Evolutionary conservation across 1,140 invertebrate genomes (phyloP).

Genomic region (Drosophila orena): DNA sequence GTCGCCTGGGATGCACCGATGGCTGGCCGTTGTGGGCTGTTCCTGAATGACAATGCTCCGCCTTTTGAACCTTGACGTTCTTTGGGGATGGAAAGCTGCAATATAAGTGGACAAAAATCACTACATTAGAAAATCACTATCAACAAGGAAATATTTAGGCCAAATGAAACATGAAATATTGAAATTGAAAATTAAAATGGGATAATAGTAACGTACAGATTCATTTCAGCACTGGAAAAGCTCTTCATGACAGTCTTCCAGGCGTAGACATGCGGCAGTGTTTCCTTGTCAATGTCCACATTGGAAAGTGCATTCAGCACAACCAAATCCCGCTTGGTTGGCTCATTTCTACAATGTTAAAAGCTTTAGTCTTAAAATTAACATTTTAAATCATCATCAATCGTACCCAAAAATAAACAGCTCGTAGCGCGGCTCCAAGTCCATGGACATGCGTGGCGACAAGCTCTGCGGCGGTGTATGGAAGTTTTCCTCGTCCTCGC

Average conservation of each 20-base stretch:
- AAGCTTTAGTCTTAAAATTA: no score
- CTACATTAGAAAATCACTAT: neutral
- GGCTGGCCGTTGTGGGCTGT: neutral
- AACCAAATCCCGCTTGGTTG: conserved; percentile 89
- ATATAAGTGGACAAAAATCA: neutral
- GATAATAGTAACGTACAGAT: conserved; percentile 84
- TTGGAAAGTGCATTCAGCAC: conserved; percentile 88
- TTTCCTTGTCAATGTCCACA: conserved; percentile 85
- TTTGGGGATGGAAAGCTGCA: conserved; percentile 60
- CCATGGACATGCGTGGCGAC: conserved; percentile 35
- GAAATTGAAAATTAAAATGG: no score
- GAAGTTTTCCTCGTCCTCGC: conserved; percentile 46
- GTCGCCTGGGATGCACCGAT: conserved; percentile 23
- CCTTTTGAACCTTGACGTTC: conserved; percentile 42
- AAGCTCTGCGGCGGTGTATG: conserved; percentile 86
- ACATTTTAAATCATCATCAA: neutral
- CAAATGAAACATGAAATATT: no score
- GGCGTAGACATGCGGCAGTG: conserved; percentile 89
- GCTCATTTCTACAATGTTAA: conserved; percentile 71
- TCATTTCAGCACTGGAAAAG: conserved; percentile 86
- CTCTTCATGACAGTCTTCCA: conserved; percentile 88
- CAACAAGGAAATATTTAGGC: neutral
- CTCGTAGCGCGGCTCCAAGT: conserved; percentile 43
- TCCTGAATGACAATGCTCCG: neutral
- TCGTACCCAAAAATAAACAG: conserved; percentile 73